Evolutionary conservation across 2,113 vertebrate genomes (phyloP), one percentile per base, ranked within the genome.

Genomic region (Oncorhynchus mykiss): DNA sequence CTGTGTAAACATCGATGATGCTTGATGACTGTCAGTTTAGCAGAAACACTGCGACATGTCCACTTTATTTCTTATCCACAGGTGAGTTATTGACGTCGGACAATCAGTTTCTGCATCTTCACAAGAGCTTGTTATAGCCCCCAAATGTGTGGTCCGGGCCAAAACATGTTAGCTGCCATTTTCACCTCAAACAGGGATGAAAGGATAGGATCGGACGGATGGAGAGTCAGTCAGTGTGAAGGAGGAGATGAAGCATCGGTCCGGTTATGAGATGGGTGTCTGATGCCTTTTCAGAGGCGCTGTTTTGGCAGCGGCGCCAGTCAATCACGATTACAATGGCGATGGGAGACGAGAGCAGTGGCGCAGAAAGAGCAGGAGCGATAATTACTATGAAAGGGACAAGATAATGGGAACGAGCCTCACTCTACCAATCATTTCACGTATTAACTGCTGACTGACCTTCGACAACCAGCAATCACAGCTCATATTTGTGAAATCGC

Each of bases 291-390:
- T 90, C 83, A 93, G 90, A 91, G 90, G 77, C 70, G 92, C 93
- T 94, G 91, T 94, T 94, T 93, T 91, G 94, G 91, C 92, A 92
- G 92, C 89, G 90, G 79, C 91, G 89, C 94, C 88, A 95, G 93
- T 95, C 94, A 95, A 95, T 95, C 95, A 95, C 93, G 87, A 94
- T 94, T 95, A 94, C 94, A 94, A 91, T 88, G 88, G 88, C 91
- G 93, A 91, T 85, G 84, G 91, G 90, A 95, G 93, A 94, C 90
- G 91, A 93, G 94, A 90, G 94, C 92, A 93, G 81, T 88, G 92
- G 93, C 88, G 94, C 94, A 95, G 94, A 94, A 95, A 96, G 94
- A 93, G 92, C 92, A 93, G 91, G 82, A 84, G 87, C 90, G 91
- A 93, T 93, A 95, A 95, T 94, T 95, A 94, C 87, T 90, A 95